Evolutionary conservation across 2,113 vertebrate genomes (phyloP).

Genomic region (Sinosuthora webbiana): DNA sequence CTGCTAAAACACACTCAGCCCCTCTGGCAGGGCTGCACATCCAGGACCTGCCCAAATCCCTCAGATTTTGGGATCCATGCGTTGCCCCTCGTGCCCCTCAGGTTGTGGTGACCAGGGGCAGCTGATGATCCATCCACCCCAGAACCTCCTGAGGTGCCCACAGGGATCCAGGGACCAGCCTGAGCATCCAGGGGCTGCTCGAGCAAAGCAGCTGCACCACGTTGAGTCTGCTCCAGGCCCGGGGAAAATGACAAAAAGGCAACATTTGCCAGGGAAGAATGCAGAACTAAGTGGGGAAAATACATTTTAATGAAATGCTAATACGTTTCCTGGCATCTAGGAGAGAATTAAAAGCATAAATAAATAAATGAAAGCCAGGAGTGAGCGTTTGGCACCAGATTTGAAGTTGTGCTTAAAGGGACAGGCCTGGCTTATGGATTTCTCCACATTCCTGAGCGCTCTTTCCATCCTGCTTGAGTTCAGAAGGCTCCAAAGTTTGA

Average conservation of each 20-base stretch:
- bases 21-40: background rate
- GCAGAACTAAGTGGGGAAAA: slow-evolving; percentile 41
- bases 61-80: fast-evolving
- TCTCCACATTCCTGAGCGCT: background rate
- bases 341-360: slow-evolving; percentile 53
- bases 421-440: background rate
- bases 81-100: background rate
- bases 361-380: slow-evolving; percentile 10
- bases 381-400: background rate
- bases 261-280: background rate
- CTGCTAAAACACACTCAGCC: background rate
- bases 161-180: background rate
- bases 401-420: slow-evolving; percentile 24
- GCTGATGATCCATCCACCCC: fast-evolving
- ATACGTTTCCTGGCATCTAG: slow-evolving; percentile 35
- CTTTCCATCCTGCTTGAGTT: fast-evolving
- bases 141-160: background rate
- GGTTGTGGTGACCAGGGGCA: background rate
- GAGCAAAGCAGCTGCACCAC: background rate
- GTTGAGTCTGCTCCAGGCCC: background rate
- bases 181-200: background rate
- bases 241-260: slow-evolving; percentile 5
- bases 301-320: slow-evolving; percentile 59
- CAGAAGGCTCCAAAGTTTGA: background rate
- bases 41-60: background rate